A percentile compares a stretch with the other conserved stretches of the same genome.
Conservation (phyloP, 2,888 invertebrate species). For the Pilophorus perplexus region DNA sequence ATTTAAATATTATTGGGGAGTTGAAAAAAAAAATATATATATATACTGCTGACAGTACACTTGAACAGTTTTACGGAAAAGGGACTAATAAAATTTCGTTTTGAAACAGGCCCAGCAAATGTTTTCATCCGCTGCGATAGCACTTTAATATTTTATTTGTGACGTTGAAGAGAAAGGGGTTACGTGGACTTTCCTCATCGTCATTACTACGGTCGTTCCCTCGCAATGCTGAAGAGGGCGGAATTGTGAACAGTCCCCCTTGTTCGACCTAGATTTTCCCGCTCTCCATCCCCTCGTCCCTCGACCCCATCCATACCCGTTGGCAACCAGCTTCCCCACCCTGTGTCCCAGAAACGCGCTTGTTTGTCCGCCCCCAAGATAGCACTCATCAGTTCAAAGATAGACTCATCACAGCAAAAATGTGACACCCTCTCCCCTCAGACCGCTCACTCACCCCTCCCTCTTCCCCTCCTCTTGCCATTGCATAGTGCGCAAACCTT, state of each 20-base stretch:
- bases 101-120: no score
- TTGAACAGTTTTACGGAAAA: no score
- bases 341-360: slow-evolving; percentile 2
- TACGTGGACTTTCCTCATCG: no score
- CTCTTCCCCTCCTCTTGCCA: not conserved
- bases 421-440: slow-evolving; percentile 2
- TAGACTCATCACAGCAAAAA: slow-evolving; percentile 19
- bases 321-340: not conserved
- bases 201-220: no score
- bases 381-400: slow-evolving; percentile 14
- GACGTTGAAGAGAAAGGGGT: no score
- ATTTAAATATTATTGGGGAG: no score
- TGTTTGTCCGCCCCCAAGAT: slow-evolving; percentile 12
- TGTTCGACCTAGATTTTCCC: slow-evolving; percentile 14
- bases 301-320: not conserved
- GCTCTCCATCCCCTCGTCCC: not conserved
- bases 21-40: no score
- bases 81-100: no score
- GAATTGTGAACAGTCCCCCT: slow-evolving; percentile 5
- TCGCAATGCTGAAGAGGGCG: no score
- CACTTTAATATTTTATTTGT: no score
- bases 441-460: not conserved
- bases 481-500: not conserved
- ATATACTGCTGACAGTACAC: no score
- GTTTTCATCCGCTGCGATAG: no score